phyloP scores from a whole-genome alignment of 2,113 vertebrate genomes.

The Hydropotes inermis region DNA sequence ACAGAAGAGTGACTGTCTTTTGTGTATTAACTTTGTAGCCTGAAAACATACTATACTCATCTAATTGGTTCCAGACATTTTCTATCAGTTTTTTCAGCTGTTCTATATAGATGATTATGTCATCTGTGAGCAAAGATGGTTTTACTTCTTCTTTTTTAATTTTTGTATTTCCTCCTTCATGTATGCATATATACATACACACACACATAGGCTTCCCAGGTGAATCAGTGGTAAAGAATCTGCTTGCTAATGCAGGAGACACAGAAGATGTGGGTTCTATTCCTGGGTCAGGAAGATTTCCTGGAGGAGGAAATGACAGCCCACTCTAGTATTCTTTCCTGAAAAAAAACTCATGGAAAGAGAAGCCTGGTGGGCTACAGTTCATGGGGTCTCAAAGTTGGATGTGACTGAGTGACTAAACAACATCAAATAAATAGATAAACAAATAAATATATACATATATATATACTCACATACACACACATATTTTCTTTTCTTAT shows the following conservation, averaged over 20 bases:
- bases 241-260: neutral
- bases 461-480: fast-evolving
- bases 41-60: neutral
- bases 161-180: neutral
- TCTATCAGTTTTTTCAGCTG: neutral
- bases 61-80: neutral
- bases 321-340: neutral
- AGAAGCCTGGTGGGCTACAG: neutral
- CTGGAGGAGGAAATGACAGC: neutral
- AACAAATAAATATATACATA: neutral
- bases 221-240: neutral
- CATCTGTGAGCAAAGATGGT: neutral
- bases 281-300: neutral
- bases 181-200: neutral
- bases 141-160: neutral
- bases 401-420: neutral
- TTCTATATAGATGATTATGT: neutral
- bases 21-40: neutral
- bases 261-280: neutral
- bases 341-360: neutral
- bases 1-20: neutral
- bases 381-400: neutral
- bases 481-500: neutral
- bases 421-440: neutral
- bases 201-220: neutral